These are phyloP conservation scores for Romanogobio albipinnatus DNA, from an alignment of 2,113 vertebrate species.

Conservation along the genomic window DNA sequence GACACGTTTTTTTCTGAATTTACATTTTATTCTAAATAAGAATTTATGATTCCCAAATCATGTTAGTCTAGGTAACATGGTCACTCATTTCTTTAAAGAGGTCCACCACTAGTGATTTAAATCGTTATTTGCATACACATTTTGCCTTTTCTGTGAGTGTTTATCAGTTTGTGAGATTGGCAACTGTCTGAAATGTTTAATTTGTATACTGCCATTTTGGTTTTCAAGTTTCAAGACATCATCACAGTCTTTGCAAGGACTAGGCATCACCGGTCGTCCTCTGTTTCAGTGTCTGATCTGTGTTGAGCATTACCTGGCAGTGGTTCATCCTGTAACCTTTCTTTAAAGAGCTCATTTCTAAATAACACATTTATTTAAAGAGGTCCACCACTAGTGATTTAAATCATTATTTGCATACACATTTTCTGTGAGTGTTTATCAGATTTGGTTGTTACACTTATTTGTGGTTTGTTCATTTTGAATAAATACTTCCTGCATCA, in stretches of 20 bases:
- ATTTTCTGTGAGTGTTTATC: neutral
- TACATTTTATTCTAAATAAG: neutral
- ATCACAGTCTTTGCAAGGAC: neutral
- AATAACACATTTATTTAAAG: neutral
- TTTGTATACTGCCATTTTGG: neutral
- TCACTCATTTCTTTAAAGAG: neutral
- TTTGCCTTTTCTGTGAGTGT: no score
- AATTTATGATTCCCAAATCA: neutral
- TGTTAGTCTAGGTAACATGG: neutral
- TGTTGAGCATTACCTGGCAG: no score
- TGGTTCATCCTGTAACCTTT: constrained; percentile 37
- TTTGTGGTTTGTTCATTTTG: neutral
- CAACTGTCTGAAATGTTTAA: neutral
- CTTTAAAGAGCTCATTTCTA: neutral
- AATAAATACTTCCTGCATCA: constrained; percentile 6
- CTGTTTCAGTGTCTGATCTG: constrained; percentile 25
- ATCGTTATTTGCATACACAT: no score
- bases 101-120: no score
- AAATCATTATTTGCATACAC: neutral
- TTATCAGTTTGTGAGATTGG: neutral
- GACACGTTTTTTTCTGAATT: neutral
- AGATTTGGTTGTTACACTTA: neutral
- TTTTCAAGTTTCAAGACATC: neutral
- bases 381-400: neutral
- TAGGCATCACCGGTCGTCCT: neutral